Base-by-base conservation (phyloP, 2,888 invertebrate species). In the Caenorhabditis panamensis region DNA sequence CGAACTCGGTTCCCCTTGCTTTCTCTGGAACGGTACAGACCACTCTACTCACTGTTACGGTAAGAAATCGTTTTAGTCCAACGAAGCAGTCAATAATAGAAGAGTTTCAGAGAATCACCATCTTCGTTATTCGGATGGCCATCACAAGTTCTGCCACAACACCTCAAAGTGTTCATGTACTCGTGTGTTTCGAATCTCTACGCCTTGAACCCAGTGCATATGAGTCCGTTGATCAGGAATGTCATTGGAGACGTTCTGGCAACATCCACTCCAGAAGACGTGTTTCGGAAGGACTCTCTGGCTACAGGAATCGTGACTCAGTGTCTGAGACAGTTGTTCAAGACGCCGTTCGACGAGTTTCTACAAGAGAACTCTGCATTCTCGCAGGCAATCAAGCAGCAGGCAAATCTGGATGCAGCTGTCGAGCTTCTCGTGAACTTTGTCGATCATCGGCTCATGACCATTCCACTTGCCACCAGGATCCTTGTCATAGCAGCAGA, bases 241-340 rank as follows among this genome's bases (percentile, higher is more conserved):
- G 44, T 82, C 24, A 56, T 79, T 20, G 18, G 20, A 13, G 75
- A 82, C 36, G 75, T 68, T 18, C 51, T 82, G 22, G 36, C 44
- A 1, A 63, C 66, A n/a, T 76, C 82, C 1, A 72, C 79, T 4
- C 44, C 79, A 11, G 81, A 82, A 77, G 81, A 72, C 56, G 77
- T 82, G 24, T 78, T 84, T 20, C 81, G 84, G 20, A 82, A 83
- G 44, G 84, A 84, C 41, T 84, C 84, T 2, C 47, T 84, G 9
- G 82, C 81, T 13, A 84, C 84, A 3, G 78, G 77, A 28, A 62
- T 84, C 22, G 63, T 84, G 2, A 79, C 82, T 4, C 84, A 84
- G 64, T 71, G 71, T 26, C 67, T 84, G 3, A 72, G 82, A 11
- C 69, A 77, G 41, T 31, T 77, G 1, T 75, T 81, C 67, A 81